Evolutionary conservation across 2,113 vertebrate species (phyloP).

Genomic region (Poeciliopsis turrubarensis): DNA sequence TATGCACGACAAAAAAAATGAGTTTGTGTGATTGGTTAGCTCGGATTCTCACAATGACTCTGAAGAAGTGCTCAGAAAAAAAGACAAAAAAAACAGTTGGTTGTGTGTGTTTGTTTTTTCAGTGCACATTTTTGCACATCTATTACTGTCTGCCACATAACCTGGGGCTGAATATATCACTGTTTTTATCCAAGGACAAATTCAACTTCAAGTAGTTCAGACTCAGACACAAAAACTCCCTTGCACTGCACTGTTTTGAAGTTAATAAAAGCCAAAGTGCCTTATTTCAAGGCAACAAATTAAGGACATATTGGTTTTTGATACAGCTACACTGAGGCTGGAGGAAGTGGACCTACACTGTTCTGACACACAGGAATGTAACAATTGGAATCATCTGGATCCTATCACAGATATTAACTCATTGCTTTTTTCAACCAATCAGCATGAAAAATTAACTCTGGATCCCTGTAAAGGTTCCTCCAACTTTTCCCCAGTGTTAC

Average conservation of each 20-base stretch:
- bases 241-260: slow-evolving; percentile 12
- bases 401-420: no score
- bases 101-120: background rate
- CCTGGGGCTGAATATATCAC: slow-evolving; percentile 15
- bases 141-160: slow-evolving; percentile 32
- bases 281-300: background rate
- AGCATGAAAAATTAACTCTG: no score
- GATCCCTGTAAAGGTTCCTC: no score
- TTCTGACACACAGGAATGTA: background rate
- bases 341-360: background rate
- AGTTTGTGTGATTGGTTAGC: slow-evolving; percentile 4
- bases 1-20: background rate
- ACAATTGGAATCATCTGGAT: no score
- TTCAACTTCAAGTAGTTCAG: slow-evolving; percentile 25
- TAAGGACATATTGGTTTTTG: background rate
- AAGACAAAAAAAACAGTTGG: background rate
- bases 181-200: slow-evolving; percentile 38
- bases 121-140: background rate
- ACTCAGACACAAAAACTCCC: slow-evolving; percentile 2
- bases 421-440: no score
- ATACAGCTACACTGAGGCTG: slow-evolving; percentile 14
- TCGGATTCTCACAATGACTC: slow-evolving; percentile 21
- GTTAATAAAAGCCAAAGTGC: slow-evolving; percentile 5
- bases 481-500: no score
- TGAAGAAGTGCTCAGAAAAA: background rate